Percentiles rank a stretch among this genome's conserved stretches.
Conservation (phyloP, 2,797 vertebrate species). For the Anguilla megastoma region DNA sequence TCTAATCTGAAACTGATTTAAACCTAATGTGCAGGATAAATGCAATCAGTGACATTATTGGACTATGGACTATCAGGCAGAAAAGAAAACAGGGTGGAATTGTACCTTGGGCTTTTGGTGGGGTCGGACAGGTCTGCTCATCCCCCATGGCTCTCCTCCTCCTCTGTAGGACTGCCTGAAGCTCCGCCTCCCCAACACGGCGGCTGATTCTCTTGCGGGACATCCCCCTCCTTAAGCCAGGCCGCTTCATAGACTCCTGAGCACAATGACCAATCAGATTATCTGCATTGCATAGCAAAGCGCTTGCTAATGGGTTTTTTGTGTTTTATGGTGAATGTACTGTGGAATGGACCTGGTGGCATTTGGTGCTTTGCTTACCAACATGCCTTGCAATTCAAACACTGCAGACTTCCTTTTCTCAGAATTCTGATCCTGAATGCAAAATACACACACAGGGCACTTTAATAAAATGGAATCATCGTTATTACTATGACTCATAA, state of each 20-base stretch:
- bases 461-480: background rate
- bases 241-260: slow-evolving; percentile 65
- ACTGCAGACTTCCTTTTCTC: slow-evolving; percentile 72
- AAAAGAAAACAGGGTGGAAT: background rate
- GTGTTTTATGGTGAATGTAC: background rate
- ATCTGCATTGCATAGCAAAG: background rate
- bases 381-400: slow-evolving; percentile 74
- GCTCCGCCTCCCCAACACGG: slow-evolving; percentile 64
- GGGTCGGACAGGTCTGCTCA: background rate
- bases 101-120: slow-evolving; percentile 49
- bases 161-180: slow-evolving; percentile 73
- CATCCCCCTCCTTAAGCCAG: slow-evolving; percentile 38
- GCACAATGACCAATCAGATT: slow-evolving; percentile 20
- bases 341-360: background rate
- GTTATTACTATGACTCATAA: background rate
- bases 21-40: too few species aligned
- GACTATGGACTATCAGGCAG: too few species aligned
- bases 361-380: slow-evolving; percentile 63
- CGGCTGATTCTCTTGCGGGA: slow-evolving; percentile 56
- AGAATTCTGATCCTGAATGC: slow-evolving; percentile 57
- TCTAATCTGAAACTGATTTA: too few species aligned
- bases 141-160: slow-evolving; percentile 70
- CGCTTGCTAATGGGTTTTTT: background rate
- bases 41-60: too few species aligned
- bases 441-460: background rate